Evolutionary conservation across 2,888 invertebrate genomes (phyloP), one percentile per base, ranked within the genome.

Genomic region (Chrysolina haemoptera): DNA sequence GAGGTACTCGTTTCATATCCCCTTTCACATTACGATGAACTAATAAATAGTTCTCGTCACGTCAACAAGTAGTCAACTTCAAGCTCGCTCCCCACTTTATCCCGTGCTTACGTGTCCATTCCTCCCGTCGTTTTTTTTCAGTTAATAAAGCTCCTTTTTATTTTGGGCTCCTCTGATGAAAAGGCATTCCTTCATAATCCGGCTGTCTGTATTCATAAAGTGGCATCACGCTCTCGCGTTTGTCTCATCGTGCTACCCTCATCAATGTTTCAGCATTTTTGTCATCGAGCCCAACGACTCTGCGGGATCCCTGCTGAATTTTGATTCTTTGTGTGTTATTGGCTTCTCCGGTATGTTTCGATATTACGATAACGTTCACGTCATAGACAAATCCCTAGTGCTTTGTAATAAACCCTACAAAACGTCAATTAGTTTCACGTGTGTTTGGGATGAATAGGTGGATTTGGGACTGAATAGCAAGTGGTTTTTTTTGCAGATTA

Each of bases 131-230:
- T 20, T 22, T 48, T 65, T n/a, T 65, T 35, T 48, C 64, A 46
- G 64, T 65, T 65, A 65, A 63, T 63, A 63, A 41, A 63, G 35
- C 43, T 16, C 43, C 43, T 63, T 63, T 63, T 63, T 63, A 63
- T 63, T 63, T 63, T 40, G 6, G 43, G 43, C 40, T 11, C 12
- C 43, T 18, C 63, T 63, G 63, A 63, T 63, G 63, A 43, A 63
- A 63, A 20, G 43, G 63, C 41, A 16, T 16, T 20, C 20, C 20
- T 35, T 62, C 62, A 40, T 62, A 62, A 43, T 43, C 41, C 18
- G 62, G 62, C 40, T 62, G 35, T 62, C 40, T 62, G 53, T 53
- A 53, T 53, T 53, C 53, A 53, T 53, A 22, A 53, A 53, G 53
- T 53, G 53, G 18, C 53, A 53, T 20, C 53, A 53, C 22, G 53